phyloP scores from a whole-genome alignment of 64 coral and sea anemone genomes.

The Montipora foliosa region DNA sequence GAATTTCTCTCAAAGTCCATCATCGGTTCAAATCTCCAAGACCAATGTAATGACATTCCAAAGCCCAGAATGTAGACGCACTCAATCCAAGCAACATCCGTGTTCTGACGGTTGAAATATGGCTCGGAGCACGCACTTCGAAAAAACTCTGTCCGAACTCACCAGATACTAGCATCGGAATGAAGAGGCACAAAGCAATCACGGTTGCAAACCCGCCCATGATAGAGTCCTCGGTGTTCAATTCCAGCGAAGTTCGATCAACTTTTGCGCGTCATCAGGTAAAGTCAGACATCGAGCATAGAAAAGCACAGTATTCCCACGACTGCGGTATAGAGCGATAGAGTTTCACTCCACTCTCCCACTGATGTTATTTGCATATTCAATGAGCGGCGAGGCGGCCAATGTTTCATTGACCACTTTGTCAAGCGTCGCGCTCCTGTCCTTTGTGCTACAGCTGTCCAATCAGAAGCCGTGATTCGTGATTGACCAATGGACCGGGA shows the following conservation, averaged over 20 bases:
- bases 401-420: neutral
- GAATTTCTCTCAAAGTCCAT: neutral
- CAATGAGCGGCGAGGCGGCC: constrained; percentile 15
- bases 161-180: constrained; percentile 62
- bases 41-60: neutral
- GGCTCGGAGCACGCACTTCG: constrained; percentile 57
- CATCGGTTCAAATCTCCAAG: constrained; percentile 2
- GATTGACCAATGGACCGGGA: constrained; percentile 25
- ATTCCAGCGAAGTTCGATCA: constrained; percentile 45
- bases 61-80: neutral
- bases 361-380: constrained; percentile 76
- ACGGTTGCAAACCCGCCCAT: constrained; percentile 33
- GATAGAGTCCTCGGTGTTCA: constrained; percentile 43
- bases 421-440: constrained; percentile 35
- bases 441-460: constrained; percentile 25
- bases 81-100: constrained; percentile 53
- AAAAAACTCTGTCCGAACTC: constrained; percentile 35
- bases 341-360: constrained; percentile 52
- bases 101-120: constrained; percentile 51
- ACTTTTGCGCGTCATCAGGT: constrained; percentile 67
- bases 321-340: constrained; percentile 56
- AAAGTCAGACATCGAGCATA: constrained; percentile 35
- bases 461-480: constrained; percentile 3
- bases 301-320: constrained; percentile 71
- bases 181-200: constrained; percentile 56